phyloP scores from a whole-genome alignment of 2,888 invertebrate species.

The Prenolepis imparis region DNA sequence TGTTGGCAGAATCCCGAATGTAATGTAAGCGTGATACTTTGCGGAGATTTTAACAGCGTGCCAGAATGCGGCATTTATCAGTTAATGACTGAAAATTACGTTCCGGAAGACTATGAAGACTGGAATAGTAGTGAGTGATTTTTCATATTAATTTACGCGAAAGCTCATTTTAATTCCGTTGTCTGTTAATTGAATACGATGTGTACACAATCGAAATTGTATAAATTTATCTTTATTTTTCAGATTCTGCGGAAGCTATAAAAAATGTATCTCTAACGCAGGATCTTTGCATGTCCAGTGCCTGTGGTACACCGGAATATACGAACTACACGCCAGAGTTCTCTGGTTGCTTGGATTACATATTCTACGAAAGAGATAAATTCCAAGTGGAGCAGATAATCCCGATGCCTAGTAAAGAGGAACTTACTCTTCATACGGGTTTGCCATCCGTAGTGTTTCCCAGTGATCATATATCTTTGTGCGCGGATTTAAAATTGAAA shows the following conservation, averaged over 20 bases:
- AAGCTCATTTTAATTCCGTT: slow-evolving; percentile 13
- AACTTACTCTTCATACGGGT: slow-evolving; percentile 91
- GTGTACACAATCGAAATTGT: neutral
- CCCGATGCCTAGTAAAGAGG: slow-evolving; percentile 93
- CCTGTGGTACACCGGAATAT: slow-evolving; percentile 93
- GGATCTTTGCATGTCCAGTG: slow-evolving; percentile 90
- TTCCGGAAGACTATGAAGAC: slow-evolving; percentile 90
- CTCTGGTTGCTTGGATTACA: slow-evolving; percentile 96
- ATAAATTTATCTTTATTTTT: slow-evolving; percentile 72
- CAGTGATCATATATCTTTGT: slow-evolving; percentile 96
- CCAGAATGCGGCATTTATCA: slow-evolving; percentile 94
- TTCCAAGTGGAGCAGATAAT: slow-evolving; percentile 91
- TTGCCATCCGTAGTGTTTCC: slow-evolving; percentile 96
- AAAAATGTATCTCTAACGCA: slow-evolving; percentile 89
- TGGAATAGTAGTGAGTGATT: slow-evolving; percentile 92
- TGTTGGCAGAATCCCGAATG: slow-evolving; percentile 83
- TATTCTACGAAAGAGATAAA: slow-evolving; percentile 91
- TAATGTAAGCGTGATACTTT: slow-evolving; percentile 91
- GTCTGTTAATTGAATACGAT: neutral
- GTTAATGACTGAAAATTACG: slow-evolving; percentile 90
- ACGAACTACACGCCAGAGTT: slow-evolving; percentile 95
- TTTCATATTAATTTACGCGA: neutral
- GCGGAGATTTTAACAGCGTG: slow-evolving; percentile 97
- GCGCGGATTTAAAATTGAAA: slow-evolving; percentile 91
- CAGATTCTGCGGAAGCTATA: slow-evolving; percentile 90